A percentile compares a stretch with the other conserved stretches of the same genome.
Conservation (phyloP, 2,888 invertebrate species). For the Gari tellinella region DNA sequence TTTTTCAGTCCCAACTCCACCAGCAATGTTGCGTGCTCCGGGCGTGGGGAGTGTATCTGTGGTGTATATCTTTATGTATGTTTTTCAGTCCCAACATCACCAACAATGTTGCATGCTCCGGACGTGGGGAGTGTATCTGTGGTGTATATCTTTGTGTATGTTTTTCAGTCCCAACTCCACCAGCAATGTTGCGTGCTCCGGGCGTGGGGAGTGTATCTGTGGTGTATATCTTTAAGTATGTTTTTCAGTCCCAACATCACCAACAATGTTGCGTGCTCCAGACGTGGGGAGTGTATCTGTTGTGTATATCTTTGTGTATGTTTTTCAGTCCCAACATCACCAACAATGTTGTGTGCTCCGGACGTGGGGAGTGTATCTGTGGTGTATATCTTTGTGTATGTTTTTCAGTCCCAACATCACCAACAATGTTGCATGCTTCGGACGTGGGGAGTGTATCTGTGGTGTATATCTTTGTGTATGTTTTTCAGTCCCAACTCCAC, state of each 20-base stretch:
- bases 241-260: conserved; percentile 72
- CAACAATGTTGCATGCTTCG: conserved; percentile 84
- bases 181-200: conserved; percentile 84
- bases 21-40: conserved; percentile 84
- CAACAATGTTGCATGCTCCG: conserved; percentile 84
- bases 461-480: conserved; percentile 83
- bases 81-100: conserved; percentile 72
- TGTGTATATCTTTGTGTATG: conserved; percentile 83
- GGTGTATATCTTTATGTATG: conserved; percentile 83
- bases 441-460: conserved; percentile 86
- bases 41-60: conserved; percentile 86
- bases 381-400: conserved; percentile 83
- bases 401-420: conserved; percentile 72
- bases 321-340: conserved; percentile 72
- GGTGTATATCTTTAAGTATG: conserved; percentile 83
- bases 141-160: conserved; percentile 83
- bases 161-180: conserved; percentile 72
- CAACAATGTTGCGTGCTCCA: conserved; percentile 84
- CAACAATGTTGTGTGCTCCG: conserved; percentile 84
- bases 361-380: conserved; percentile 86
- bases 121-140: conserved; percentile 86
- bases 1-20: conserved; percentile 72
- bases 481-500: conserved; percentile 72
- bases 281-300: conserved; percentile 86
- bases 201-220: conserved; percentile 86